A percentile compares a stretch with the other conserved stretches of the same genome.
phyloP scores from a whole-genome alignment of 2,113 vertebrate genomes.

The Dunckerocampus dactyliophorus region DNA sequence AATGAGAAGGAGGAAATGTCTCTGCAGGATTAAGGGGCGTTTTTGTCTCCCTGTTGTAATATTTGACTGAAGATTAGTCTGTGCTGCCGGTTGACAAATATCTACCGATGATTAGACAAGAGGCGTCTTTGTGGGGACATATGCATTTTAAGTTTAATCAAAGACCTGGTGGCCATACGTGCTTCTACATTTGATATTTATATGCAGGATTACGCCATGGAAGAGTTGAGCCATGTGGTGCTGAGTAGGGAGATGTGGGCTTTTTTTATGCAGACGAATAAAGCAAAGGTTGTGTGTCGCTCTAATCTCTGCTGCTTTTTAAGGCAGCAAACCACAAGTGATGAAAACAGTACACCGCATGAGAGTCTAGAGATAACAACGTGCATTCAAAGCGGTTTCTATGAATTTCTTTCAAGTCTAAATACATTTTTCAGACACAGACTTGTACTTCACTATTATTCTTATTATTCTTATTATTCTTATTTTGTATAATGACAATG shows the following conservation, averaged over 20 bases:
- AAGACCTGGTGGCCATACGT: too few relatives aligned
- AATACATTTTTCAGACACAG: too few relatives aligned
- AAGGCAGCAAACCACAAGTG: background rate
- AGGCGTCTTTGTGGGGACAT: too few relatives aligned
- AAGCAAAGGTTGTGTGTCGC: background rate
- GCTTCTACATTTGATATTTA: too few relatives aligned
- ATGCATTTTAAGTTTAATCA: too few relatives aligned
- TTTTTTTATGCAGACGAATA: background rate
- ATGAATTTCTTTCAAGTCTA: too few relatives aligned
- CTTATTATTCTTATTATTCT: too few relatives aligned
- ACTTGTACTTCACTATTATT: too few relatives aligned
- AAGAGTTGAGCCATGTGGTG: background rate
- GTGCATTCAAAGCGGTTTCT: too few relatives aligned
- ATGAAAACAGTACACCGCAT: background rate
- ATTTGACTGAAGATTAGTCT: conserved; percentile 36
- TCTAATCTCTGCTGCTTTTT: background rate
- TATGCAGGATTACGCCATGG: background rate
- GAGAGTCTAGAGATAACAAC: background rate
- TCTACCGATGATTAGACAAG: conserved; percentile 12
- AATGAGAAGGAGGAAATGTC: conserved; percentile 14
- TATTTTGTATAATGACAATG: too few relatives aligned
- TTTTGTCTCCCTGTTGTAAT: conserved; percentile 31
- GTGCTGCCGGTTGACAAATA: conserved; percentile 20
- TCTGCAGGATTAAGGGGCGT: conserved; percentile 30
- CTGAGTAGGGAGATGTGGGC: background rate